Evolutionary conservation across 2,888 invertebrate genomes (phyloP).

Genomic region (Agrypnus murinus): DNA sequence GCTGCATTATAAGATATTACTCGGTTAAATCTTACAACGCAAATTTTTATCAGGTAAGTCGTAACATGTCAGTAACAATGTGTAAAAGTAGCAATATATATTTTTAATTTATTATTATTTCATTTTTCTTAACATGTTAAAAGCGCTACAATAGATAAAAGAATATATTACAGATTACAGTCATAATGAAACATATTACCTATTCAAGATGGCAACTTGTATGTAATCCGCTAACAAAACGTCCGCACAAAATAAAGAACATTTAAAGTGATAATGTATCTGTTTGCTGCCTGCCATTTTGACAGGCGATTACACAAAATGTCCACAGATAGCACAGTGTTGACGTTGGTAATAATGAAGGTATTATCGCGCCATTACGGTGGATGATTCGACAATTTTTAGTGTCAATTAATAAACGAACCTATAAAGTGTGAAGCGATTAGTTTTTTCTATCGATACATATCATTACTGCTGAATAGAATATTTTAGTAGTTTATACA

Average conservation of each 20-base stretch:
- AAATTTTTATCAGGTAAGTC: no score
- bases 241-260: constrained; percentile 24
- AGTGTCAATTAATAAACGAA: constrained; percentile 56
- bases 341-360: constrained; percentile 58
- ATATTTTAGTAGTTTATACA: no score
- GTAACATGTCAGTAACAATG: no score
- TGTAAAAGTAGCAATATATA: no score
- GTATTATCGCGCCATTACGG: constrained; percentile 59
- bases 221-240: constrained; percentile 1
- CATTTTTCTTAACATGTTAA: no score
- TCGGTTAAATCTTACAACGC: no score
- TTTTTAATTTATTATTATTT: no score
- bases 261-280: constrained; percentile 14
- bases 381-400: constrained; percentile 58
- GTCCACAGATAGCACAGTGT: constrained; percentile 42
- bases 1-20: no score
- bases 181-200: background rate
- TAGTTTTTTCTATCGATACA: constrained; percentile 13
- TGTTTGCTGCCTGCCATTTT: constrained; percentile 46
- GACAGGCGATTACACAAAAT: constrained; percentile 53
- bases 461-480: background rate
- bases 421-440: constrained; percentile 48
- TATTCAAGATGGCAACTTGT: background rate
- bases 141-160: no score
- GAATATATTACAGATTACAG: no score